A percentile compares a stretch with the other conserved stretches of the same genome.
Evolutionary conservation across 2,797 vertebrate genomes (phyloP).

Genomic region (Poecilia picta): DNA sequence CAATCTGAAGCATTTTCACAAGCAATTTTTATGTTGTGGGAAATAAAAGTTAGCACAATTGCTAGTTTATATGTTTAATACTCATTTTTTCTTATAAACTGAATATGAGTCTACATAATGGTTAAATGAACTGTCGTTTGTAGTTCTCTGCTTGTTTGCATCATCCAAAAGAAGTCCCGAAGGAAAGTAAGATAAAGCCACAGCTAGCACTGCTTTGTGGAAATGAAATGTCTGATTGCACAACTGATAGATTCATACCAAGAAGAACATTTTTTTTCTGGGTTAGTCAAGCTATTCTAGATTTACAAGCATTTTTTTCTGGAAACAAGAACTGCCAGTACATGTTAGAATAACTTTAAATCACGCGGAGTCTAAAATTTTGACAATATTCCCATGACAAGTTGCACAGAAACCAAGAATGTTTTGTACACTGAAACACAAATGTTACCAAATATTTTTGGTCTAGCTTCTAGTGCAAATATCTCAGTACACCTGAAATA

Average conservation of each 20-base stretch:
- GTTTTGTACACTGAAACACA: not conserved
- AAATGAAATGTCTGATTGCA: not conserved
- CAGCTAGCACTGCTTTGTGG: not conserved
- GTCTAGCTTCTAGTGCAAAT: too few relatives aligned
- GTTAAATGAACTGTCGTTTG: not conserved
- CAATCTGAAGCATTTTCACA: not conserved
- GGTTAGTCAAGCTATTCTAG: not conserved
- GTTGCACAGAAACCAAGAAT: not conserved
- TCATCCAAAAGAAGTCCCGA: not conserved
- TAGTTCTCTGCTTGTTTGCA: not conserved
- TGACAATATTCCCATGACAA: not conserved
- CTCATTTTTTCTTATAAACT: not conserved
- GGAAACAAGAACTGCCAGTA: not conserved
- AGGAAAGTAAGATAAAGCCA: not conserved
- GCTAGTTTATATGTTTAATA: not conserved
- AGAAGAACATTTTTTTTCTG: not conserved
- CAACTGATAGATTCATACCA: not conserved
- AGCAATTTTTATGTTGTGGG: not conserved
- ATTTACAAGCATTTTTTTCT: not conserved
- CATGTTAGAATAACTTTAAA: not conserved
- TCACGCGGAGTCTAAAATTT: not conserved
- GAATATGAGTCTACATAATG: not conserved
- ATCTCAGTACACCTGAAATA: too few relatives aligned
- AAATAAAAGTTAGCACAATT: not conserved
- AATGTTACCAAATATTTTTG: too few relatives aligned